Base-by-base conservation (phyloP, 2,888 invertebrate genomes). In the Ferdinandea cuprea region DNA sequence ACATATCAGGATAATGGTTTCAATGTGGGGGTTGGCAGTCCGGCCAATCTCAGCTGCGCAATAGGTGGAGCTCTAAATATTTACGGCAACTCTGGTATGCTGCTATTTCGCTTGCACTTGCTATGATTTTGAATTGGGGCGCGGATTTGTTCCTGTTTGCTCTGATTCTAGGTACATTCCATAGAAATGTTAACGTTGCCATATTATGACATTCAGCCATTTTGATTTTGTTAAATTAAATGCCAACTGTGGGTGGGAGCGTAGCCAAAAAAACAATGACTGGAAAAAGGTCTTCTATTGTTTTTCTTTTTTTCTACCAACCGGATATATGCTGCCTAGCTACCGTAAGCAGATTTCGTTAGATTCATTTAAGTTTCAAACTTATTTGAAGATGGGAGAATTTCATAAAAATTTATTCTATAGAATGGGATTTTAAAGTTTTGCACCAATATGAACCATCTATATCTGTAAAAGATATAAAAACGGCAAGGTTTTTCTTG, bases 171-270 rank as follows among this genome's bases (percentile, higher is more conserved):
- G 71, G 66, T 69, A 71, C 81, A 72, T 76, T 81, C 71, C 77
- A 66, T 65, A 59, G 48, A 77, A 81, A 72, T 77, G 81, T 77
- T 81, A 78, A 78, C 78, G 83, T 83, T 83, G 78, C 83, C 83
- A 83, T 83, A 73, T 78, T 83, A 50, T 37, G 63, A 28, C 15
- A 52, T 66, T 77, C 83, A 78, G 83, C 83, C 83, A 83, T 83
- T 83, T 83, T 83, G 83, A 83, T 78, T 83, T 71, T 68, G 13
- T 37, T 63, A 58, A 78, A 68, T 72, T 78, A 73, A 73, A 63
- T 37, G 46, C 66, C 42, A 37, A 28, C 61, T 37, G 3, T 37
- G 44, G 35, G 46, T 68, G 28, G 13, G 66, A 40, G 44, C 2
- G 35, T 32, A 65, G 9, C 13, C 8, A 40, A 52, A 30, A 52